phyloP scores from a whole-genome alignment of 1,140 invertebrate species.

The Cataglyphis hispanica region DNA sequence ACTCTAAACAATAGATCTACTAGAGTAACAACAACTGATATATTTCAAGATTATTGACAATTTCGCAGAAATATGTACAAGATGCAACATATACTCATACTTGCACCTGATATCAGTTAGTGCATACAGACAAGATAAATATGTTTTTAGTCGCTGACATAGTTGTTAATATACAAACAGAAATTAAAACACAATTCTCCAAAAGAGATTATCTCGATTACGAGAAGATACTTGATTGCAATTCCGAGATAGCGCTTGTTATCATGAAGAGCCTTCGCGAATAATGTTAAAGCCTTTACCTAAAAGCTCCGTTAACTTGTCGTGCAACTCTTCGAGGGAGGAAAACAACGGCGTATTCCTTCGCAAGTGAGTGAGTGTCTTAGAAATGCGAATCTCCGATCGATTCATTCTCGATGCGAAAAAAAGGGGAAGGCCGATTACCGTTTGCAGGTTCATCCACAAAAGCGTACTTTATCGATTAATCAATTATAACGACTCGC shows the following conservation, averaged over 20 bases:
- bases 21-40: background rate
- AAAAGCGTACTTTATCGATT: background rate
- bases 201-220: background rate
- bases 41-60: background rate
- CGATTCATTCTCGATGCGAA: conserved; percentile 69
- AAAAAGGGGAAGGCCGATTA: background rate
- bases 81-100: too few relatives aligned
- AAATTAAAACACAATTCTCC: too few relatives aligned
- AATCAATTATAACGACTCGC: background rate
- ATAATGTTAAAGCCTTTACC: conserved; percentile 77
- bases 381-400: conserved; percentile 70
- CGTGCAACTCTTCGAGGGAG: conserved; percentile 83
- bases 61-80: background rate
- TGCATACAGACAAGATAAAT: background rate
- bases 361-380: conserved; percentile 68
- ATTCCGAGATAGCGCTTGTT: background rate
- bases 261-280: background rate
- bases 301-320: conserved; percentile 83
- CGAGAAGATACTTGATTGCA: background rate
- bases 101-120: background rate
- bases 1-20: background rate
- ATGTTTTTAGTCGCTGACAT: too few relatives aligned
- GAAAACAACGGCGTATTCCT: conserved; percentile 81
- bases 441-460: background rate
- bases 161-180: too few relatives aligned